phyloP scores from a whole-genome alignment of 2,888 invertebrate genomes.

The Tholera decimalis region DNA sequence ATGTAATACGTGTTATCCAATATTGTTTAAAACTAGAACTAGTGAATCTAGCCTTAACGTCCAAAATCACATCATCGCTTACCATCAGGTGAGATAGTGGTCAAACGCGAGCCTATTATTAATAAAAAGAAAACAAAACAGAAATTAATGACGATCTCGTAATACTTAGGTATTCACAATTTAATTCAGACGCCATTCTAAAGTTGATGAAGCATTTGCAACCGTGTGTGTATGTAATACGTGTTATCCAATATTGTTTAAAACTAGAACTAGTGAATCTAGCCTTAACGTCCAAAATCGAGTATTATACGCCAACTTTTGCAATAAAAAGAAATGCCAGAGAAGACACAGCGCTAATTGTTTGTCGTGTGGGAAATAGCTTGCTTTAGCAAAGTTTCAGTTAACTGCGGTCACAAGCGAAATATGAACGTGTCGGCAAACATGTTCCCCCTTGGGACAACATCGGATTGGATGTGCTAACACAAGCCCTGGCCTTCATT shows the following conservation, averaged over 20 bases:
- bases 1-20: not conserved
- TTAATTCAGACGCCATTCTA: too few relatives aligned
- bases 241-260: not conserved
- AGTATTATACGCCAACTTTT: not conserved
- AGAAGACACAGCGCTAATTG: constrained; percentile 67
- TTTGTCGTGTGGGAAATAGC: constrained; percentile 73
- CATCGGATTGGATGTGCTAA: constrained; percentile 75
- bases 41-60: not conserved
- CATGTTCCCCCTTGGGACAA: constrained; percentile 80
- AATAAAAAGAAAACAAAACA: too few relatives aligned
- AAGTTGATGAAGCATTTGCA: not conserved
- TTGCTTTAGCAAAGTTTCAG: constrained; percentile 76
- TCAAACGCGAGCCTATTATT: too few relatives aligned
- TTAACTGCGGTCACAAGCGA: constrained; percentile 74
- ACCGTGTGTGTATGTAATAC: not conserved
- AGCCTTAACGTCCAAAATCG: not conserved
- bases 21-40: not conserved
- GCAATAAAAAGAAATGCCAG: constrained; percentile 54
- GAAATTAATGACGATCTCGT: too few relatives aligned
- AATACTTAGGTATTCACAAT: too few relatives aligned
- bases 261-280: not conserved
- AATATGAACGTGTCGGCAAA: constrained; percentile 82
- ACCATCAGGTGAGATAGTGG: too few relatives aligned
- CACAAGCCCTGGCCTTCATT: constrained; percentile 79
- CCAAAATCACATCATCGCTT: too few relatives aligned